These are phyloP conservation scores for Clupea harengus DNA, from an alignment of 2,113 vertebrate species.

Conservation along the genomic window DNA sequence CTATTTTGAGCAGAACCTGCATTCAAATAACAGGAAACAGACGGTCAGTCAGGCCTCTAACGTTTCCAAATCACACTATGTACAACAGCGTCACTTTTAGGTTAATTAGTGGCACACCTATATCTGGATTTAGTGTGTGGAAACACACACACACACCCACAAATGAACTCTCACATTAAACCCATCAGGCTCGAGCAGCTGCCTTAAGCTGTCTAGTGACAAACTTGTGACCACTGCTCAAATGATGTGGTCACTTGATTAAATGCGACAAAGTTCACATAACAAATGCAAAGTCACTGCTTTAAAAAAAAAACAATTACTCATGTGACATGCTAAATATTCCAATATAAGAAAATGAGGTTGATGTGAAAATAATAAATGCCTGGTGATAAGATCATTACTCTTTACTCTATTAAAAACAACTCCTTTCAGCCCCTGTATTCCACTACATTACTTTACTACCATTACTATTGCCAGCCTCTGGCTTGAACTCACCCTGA, in stretches of 20 bases:
- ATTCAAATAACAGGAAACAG: constrained; percentile 70
- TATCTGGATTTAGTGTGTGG: constrained; percentile 53
- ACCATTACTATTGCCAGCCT: not conserved
- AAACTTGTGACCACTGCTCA: not conserved
- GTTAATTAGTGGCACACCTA: constrained; percentile 48
- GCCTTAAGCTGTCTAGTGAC: not conserved
- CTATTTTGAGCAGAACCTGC: constrained; percentile 72
- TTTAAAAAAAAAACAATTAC: not conserved
- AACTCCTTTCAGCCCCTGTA: not conserved
- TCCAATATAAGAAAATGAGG: not conserved
- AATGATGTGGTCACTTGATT: not conserved
- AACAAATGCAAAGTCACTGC: not conserved
- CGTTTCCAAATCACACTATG: constrained; percentile 47
- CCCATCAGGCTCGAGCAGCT: not conserved
- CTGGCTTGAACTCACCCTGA: too few species aligned
- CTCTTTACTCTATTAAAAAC: not conserved
- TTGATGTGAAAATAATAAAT: not conserved
- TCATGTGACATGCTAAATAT: not conserved
- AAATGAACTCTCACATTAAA: not conserved
- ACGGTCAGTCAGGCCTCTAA: constrained; percentile 68
- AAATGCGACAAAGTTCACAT: not conserved
- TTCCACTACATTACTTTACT: not conserved
- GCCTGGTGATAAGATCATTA: not conserved
- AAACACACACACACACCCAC: constrained; percentile 45
- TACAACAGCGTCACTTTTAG: constrained; percentile 47